Base-by-base conservation (phyloP, 2,888 invertebrate genomes). In the Anthophora plumipes region DNA sequence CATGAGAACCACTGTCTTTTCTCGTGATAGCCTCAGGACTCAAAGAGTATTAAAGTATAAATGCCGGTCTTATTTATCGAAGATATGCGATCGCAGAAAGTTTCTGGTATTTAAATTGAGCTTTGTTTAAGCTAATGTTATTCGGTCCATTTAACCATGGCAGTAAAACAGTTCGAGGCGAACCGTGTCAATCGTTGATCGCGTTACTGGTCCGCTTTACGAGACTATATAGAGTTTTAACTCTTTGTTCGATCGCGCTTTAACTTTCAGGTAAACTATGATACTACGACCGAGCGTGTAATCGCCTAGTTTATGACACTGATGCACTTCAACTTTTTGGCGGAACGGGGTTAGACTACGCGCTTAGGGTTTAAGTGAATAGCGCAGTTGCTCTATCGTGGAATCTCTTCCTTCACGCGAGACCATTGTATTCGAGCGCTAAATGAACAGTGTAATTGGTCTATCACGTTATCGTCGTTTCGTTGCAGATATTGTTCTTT, bases 171-270 rank as follows among this genome's bases (percentile, higher is more conserved):
- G 39, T 63, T 48, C 14, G 14, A 6, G 37, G 37, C 11, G 50
- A 64, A 50, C 50, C 37, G 61, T 61, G 37, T 64, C 37, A 39
- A 50, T 39, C 64, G 64, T 50, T 50, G 50, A 64, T 39, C 50
- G 48, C n/a, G 48, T 64, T 64, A 48, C 48, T 12, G 31, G 50
- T 50, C 20, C 37, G 50, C 20, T 50, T 37, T 37, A 37, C 20
- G 63, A 48, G 20, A 48, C 48, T 63, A 17, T 63, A 17, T 8
- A n/a, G 50, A 50, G 50, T 64, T 64, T 64, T 50, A 50, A 64
- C 50, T 64, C 50, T 43, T 61, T 14, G 5, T 50, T 64, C 39
- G 64, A 50, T 52, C 64, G 64, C 39, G 50, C n/a, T 50, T 39
- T 37, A 64, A 64, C 64, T 64, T 50, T 14, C 50, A 14, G 14